Base-by-base conservation (phyloP, 1,140 invertebrate species). In the Monochamus saltuarius region DNA sequence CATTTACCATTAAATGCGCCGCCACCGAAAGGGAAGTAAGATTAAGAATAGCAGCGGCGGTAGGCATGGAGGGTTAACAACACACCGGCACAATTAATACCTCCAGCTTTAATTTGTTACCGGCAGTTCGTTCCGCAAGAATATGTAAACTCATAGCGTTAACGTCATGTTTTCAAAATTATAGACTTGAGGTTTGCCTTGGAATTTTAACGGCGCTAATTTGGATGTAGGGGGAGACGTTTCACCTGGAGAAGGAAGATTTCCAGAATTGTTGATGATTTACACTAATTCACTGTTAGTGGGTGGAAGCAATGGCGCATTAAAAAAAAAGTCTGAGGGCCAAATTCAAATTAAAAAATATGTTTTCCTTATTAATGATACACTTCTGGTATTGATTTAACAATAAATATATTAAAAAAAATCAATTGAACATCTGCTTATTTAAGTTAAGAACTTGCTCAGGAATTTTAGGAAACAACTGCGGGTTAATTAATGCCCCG, bases 141-240 rank as follows among this genome's bases (percentile, higher is more conserved):
- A 69, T 69, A 69, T 69, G 67, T 69, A 69, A 69, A 69, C 65
- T 67, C 50, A 57, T 55, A 59, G 64, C 67, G 51, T 62, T 63
- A 58, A 37, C 61, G 64, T 68, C 67, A 66, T 63, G 67, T 66
- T 68, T 64, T 61, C 62, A 60, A 56, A 67, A 67, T 67, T 67
- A 67, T 67, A 53, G 58, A 46, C 50, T 61, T 58, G 58, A 53
- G 62, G 65, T 61, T 61, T 49, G 47, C 59, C 43, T 43, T 40
- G 55, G 59, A 61, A 61, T 64, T 67, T 67, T 64, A 66, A 65
- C 57, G 38, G 39, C 49, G 39, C 50, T 54, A 60, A 60, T 60
- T 54, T 45, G 46, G 50, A 60, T 60, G 53, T 60, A 60, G 49
- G 49, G 51, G 58, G 45, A 54, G 43, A 56, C 43, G 17, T 54